phyloP scores from a whole-genome alignment of 2,888 invertebrate genomes.

The Himalopsyche tibetana region DNA sequence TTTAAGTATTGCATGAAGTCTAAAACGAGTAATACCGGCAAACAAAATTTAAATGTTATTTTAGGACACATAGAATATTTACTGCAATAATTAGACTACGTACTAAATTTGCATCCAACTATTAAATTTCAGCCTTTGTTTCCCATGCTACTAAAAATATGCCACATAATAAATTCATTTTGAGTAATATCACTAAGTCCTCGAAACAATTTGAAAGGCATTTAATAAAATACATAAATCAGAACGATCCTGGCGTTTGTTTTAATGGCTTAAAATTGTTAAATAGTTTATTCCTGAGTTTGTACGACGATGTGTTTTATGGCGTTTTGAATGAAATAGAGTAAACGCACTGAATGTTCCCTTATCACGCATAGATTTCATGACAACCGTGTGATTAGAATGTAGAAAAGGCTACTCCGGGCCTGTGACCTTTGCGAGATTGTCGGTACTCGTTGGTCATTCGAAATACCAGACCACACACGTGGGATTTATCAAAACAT shows the following conservation, averaged over 20 bases:
- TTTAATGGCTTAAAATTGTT: slow-evolving; percentile 42
- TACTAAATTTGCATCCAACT: too few relatives aligned
- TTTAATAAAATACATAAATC: slow-evolving; percentile 35
- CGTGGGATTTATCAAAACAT: not conserved
- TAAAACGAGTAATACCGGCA: too few relatives aligned
- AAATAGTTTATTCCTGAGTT: slow-evolving; percentile 23
- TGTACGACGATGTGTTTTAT: slow-evolving; percentile 40
- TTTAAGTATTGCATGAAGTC: too few relatives aligned
- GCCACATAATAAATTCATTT: too few relatives aligned
- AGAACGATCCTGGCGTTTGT: slow-evolving; percentile 35
- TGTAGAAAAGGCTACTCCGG: slow-evolving; percentile 55
- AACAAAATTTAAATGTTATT: too few relatives aligned
- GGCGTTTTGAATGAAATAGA: slow-evolving; percentile 35
- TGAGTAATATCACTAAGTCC: too few relatives aligned
- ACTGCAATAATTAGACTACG: too few relatives aligned
- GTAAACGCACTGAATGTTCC: slow-evolving; percentile 37
- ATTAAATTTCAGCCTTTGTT: too few relatives aligned
- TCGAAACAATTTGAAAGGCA: not conserved
- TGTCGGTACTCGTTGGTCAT: slow-evolving; percentile 36
- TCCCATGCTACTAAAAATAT: too few relatives aligned
- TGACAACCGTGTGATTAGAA: slow-evolving; percentile 64
- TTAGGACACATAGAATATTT: too few relatives aligned
- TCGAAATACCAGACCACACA: slow-evolving; percentile 32
- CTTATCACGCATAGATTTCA: slow-evolving; percentile 50
- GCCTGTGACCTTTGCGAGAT: slow-evolving; percentile 49